Percentiles rank a stretch among this genome's conserved stretches.
These are phyloP conservation scores for Orthosia gracilis DNA, from an alignment of 2,888 invertebrate genomes.

Conservation along the genomic window DNA sequence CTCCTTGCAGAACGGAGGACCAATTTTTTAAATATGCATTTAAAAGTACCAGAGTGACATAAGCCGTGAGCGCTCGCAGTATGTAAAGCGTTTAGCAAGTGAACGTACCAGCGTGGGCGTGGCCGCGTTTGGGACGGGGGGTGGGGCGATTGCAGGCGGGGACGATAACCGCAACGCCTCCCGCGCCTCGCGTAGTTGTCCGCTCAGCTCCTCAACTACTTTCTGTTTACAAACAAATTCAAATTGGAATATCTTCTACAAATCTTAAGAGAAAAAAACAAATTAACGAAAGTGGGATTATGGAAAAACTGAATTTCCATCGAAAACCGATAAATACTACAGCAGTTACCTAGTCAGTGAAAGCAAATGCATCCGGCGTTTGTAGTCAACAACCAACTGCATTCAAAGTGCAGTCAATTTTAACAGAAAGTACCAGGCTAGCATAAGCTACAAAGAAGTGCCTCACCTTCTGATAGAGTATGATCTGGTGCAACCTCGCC, in stretches of 20 bases:
- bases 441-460: slow-evolving; percentile 17
- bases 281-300: no score
- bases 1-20: not conserved
- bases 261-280: no score
- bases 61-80: not conserved
- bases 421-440: slow-evolving; percentile 6
- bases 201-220: slow-evolving; percentile 94
- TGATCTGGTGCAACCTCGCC: slow-evolving; percentile 95
- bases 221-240: slow-evolving; percentile 86
- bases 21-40: not conserved
- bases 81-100: slow-evolving; percentile 2
- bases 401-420: not conserved
- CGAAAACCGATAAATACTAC: not conserved
- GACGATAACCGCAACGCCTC: slow-evolving; percentile 91
- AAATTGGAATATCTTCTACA: not conserved
- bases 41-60: slow-evolving; percentile 9
- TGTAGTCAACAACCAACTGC: not conserved
- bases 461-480: slow-evolving; percentile 94
- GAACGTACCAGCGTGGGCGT: slow-evolving; percentile 77
- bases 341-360: not conserved
- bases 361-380: not conserved
- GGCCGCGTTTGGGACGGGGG: slow-evolving; percentile 84
- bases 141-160: slow-evolving; percentile 84
- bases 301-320: no score
- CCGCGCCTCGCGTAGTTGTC: slow-evolving; percentile 95